Conservation (phyloP, 2,888 invertebrate genomes). For the Metacarcinus magister region DNA sequence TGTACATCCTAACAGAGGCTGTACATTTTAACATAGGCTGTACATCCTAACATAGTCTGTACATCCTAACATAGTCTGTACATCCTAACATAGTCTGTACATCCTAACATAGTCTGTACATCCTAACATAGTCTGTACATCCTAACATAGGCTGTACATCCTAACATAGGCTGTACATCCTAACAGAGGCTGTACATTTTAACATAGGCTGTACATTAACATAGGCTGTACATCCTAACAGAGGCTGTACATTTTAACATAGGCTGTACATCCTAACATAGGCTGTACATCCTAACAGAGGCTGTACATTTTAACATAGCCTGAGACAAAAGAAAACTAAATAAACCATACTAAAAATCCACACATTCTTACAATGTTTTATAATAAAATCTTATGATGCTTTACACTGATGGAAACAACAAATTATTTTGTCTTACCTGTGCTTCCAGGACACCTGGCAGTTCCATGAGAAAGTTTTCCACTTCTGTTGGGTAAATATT, state of each 20-base stretch:
- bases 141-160: not conserved
- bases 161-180: not conserved
- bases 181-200: not conserved
- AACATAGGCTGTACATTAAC: not conserved
- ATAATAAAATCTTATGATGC: not conserved
- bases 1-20: not conserved
- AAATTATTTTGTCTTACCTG: constrained; percentile 85
- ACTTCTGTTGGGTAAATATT: constrained; percentile 93
- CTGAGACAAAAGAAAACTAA: not conserved
- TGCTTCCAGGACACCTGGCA: constrained; percentile 90
- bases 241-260: too few relatives aligned
- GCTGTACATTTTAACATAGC: not conserved
- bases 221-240: too few relatives aligned
- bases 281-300: too few relatives aligned
- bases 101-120: not conserved
- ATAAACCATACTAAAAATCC: not conserved
- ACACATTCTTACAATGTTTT: not conserved
- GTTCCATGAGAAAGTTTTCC: constrained; percentile 90
- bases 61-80: not conserved
- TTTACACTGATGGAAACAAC: not conserved
- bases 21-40: not conserved
- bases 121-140: not conserved
- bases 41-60: not conserved
- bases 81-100: not conserved
- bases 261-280: too few relatives aligned